A percentile compares a stretch with the other conserved stretches of the same genome.
phyloP scores from a whole-genome alignment of 1,140 invertebrate genomes.

The Diorhabda carinulata region DNA sequence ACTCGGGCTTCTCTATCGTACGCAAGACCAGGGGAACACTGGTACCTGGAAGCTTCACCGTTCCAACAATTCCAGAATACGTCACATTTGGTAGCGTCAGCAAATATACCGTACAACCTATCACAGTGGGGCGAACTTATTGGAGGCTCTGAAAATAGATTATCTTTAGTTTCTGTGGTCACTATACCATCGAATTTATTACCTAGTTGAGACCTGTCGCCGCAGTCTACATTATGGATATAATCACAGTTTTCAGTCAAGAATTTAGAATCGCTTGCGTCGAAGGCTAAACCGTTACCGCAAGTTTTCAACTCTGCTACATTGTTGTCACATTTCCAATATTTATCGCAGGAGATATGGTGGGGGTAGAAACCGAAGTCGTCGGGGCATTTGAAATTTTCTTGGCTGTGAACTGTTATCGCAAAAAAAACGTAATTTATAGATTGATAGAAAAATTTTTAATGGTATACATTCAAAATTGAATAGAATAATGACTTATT shows the following conservation, averaged over 20 bases:
- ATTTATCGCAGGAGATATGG: constrained; percentile 86
- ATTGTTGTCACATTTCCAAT: constrained; percentile 92
- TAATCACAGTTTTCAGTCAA: constrained; percentile 93
- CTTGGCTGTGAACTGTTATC: constrained; percentile 62
- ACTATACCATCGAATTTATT: constrained; percentile 7
- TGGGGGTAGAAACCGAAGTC: constrained; percentile 93
- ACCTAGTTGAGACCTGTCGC: constrained; percentile 80
- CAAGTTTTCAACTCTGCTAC: constrained; percentile 86
- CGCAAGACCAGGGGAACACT: constrained; percentile 89
- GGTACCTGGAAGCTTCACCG: constrained; percentile 87
- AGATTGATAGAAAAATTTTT: background rate
- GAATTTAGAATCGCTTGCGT: constrained; percentile 82
- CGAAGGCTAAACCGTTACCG: constrained; percentile 91
- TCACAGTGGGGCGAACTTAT: constrained; percentile 81
- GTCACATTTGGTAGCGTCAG: constrained; percentile 83
- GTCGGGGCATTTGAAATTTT: constrained; percentile 88
- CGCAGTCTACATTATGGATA: constrained; percentile 92
- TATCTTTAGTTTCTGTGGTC: background rate
- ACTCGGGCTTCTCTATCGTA: constrained; percentile 89
- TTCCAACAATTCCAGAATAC: constrained; percentile 97
- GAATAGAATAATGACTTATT: too few relatives aligned
- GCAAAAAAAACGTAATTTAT: constrained; percentile 40
- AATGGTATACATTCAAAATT: background rate
- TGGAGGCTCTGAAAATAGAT: constrained; percentile 65
- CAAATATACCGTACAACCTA: constrained; percentile 87